phyloP scores from a whole-genome alignment of 2,888 invertebrate genomes.

The Lottia gigantea region DNA sequence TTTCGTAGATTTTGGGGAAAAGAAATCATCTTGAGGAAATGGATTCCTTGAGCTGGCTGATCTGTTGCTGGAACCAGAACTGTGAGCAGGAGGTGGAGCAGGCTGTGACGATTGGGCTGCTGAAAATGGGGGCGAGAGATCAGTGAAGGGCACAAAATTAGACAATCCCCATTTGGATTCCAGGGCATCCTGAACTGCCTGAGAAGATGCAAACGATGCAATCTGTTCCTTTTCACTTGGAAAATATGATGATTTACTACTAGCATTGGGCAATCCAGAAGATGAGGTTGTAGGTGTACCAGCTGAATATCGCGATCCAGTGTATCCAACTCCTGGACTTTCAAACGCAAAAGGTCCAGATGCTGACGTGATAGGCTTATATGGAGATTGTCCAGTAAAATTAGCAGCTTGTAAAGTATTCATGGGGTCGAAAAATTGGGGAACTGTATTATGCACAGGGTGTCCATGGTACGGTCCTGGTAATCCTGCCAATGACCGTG shows the following conservation, averaged over 20 bases:
- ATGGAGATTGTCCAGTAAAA: slow-evolving; percentile 41
- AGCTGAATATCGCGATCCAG: slow-evolving; percentile 11
- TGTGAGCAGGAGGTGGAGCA: slow-evolving; percentile 60
- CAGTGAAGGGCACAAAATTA: slow-evolving; percentile 41
- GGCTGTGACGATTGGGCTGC: slow-evolving; percentile 28
- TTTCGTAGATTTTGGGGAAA: slow-evolving; percentile 29
- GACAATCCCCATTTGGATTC: slow-evolving; percentile 44
- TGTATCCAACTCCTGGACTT: slow-evolving; percentile 23
- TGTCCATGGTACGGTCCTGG: slow-evolving; percentile 44
- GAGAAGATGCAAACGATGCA: slow-evolving; percentile 19
- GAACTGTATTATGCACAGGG: slow-evolving; percentile 39
- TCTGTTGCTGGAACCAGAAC: slow-evolving; percentile 41
- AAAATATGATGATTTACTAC: slow-evolving; percentile 24
- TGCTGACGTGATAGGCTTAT: slow-evolving; percentile 47
- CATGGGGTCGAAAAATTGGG: slow-evolving; percentile 43
- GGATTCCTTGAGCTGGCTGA: slow-evolving; percentile 45
- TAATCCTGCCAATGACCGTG: slow-evolving; percentile 44
- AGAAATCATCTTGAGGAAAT: slow-evolving; percentile 35
- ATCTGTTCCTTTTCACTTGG: slow-evolving; percentile 22
- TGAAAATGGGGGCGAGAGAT: slow-evolving; percentile 30
- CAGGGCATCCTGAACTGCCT: slow-evolving; percentile 23
- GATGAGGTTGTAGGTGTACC: slow-evolving; percentile 17
- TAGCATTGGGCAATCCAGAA: slow-evolving; percentile 18
- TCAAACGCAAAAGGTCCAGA: slow-evolving; percentile 47
- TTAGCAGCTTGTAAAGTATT: slow-evolving; percentile 36